Evolutionary conservation across 2,797 vertebrate species (phyloP), one percentile per base, ranked within the genome.

Genomic region (Agapornis canus): DNA sequence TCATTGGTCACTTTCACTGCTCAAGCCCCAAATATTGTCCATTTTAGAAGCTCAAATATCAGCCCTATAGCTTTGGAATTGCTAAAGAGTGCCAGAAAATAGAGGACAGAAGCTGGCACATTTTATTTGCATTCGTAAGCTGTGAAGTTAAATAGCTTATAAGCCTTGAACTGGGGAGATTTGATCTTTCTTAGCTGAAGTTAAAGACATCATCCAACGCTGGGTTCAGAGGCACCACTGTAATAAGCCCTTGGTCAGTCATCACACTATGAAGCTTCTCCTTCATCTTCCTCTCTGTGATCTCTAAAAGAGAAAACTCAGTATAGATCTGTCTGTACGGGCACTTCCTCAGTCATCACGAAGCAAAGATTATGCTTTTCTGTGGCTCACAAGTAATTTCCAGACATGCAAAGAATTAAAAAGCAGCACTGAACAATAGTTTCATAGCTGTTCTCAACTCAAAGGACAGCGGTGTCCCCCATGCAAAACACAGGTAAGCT

Each of bases 1-100:
- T 37, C 51, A 32, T 13, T 73, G 71, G 40, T 77, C 12, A 4
- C 45, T 90, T 82, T 69, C 61, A 91, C 65, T 81, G 68, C 47
- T 81, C n/a, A 90, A 72, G 47, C 6, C 71, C 71, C 79, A 57
- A 77, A 57, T 32, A 75, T 5, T 61, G 23, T 45, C 91, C 87
- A 32, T 79, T 92, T 96, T 86, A 79, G 51, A 82, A 92, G 79
- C 76, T 91, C 79, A 84, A 90, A 82, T 89, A 59, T 42, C 82
- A 90, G 54, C 37, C 51, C 73, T 66, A 26, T 7, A 78, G 45
- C 32, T 93, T 60, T 84, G 82, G 66, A 76, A 84, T 71, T 89
- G 82, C 76, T 69, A 54, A 78, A 72, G 52, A 32, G 63, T 79
- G 56, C 54, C 85, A 93, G 68, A 81, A 96, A 95, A 70, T 31